phyloP scores from a whole-genome alignment of 1,140 invertebrate genomes.

The Nilaparvata lugens region DNA sequence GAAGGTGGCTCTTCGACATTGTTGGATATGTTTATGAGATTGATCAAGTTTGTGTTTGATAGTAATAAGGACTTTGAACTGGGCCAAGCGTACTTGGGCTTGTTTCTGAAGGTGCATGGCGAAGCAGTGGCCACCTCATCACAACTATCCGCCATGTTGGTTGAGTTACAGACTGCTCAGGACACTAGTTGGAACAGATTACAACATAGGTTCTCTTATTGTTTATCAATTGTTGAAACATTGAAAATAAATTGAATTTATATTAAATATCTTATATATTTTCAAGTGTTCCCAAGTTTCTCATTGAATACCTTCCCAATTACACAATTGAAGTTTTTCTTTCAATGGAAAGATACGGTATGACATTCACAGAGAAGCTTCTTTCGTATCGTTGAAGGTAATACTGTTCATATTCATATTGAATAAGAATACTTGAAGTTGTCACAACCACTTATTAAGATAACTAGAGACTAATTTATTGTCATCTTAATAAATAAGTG shows the following conservation, averaged over 20 bases:
- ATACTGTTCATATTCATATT: too few relatives aligned
- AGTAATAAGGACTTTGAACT: constrained; percentile 83
- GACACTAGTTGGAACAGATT: constrained; percentile 59
- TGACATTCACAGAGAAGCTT: too few relatives aligned
- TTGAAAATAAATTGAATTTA: constrained; percentile 39
- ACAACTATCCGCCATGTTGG: constrained; percentile 45
- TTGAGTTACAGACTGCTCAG: constrained; percentile 48
- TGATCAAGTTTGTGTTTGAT: constrained; percentile 60
- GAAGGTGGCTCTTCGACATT: constrained; percentile 58
- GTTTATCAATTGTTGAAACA: constrained; percentile 42
- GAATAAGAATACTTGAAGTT: too few relatives aligned
- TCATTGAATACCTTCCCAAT: too few relatives aligned
- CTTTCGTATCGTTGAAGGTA: too few relatives aligned
- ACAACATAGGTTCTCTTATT: constrained; percentile 55
- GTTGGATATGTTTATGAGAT: constrained; percentile 70
- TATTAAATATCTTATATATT: too few relatives aligned
- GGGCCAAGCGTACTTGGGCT: constrained; percentile 80
- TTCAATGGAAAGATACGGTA: too few relatives aligned
- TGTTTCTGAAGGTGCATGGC: constrained; percentile 83
- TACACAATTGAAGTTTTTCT: too few relatives aligned
- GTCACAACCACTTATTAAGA: too few relatives aligned
- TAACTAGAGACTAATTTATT: too few relatives aligned
- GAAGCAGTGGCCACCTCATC: constrained; percentile 47
- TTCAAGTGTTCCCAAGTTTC: too few relatives aligned
- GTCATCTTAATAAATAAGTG: too few relatives aligned